Conservation (phyloP, 2,797 vertebrate species). For the Neosilurus hyrtlii region DNA sequence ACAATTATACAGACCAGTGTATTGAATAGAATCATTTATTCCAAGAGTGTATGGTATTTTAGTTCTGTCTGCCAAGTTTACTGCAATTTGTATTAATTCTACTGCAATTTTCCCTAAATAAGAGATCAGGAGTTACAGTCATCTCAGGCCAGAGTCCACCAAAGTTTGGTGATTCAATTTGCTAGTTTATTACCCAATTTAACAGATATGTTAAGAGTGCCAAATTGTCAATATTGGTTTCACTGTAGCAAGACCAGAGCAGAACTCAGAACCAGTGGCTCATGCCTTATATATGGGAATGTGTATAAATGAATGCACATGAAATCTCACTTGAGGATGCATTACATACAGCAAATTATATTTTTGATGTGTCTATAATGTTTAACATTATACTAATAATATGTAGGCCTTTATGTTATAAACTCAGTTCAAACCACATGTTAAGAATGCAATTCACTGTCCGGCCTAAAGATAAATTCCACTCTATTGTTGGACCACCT, state of each 20-base stretch:
- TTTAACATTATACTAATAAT: constrained; percentile 27
- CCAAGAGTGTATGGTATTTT: background rate
- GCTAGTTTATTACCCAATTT: too few relatives aligned
- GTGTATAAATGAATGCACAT: constrained; percentile 26
- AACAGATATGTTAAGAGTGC: background rate
- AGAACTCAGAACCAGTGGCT: background rate
- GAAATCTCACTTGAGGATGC: background rate
- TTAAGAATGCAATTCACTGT: background rate
- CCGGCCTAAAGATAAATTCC: too few relatives aligned
- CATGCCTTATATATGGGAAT: background rate
- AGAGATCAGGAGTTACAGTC: background rate
- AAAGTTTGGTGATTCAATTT: background rate
- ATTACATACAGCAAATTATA: background rate
- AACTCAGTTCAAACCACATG: background rate
- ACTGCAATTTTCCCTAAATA: too few relatives aligned
- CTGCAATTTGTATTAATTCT: background rate
- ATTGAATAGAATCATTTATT: background rate
- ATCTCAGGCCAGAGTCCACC: background rate
- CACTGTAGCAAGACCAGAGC: background rate
- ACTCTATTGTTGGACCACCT: too few relatives aligned
- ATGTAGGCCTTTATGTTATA: background rate
- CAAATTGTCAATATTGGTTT: background rate
- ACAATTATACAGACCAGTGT: too few relatives aligned
- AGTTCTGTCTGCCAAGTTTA: background rate
- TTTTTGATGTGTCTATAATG: background rate